These are phyloP conservation scores for Oxygymnocypris stewartii DNA, from an alignment of 2,113 vertebrate species.

Conservation along the genomic window DNA sequence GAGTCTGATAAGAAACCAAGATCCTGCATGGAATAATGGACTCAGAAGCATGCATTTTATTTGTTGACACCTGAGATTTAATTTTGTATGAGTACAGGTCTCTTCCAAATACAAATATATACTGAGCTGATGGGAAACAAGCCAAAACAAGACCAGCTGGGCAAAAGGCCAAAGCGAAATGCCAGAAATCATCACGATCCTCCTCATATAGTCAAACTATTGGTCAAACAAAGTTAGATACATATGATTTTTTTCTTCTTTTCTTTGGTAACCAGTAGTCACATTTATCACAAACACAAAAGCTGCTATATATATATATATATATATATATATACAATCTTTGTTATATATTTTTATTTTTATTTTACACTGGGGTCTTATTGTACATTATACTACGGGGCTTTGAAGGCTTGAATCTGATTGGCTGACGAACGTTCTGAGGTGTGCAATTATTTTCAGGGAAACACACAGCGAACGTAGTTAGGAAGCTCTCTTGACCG, in stretches of 20 bases:
- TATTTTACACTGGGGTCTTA: no score
- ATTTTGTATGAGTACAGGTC: not conserved
- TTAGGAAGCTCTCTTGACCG: no score
- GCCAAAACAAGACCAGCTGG: not conserved
- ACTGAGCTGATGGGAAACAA: not conserved
- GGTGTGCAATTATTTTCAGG: no score
- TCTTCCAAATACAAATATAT: not conserved
- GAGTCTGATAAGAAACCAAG: conserved; percentile 40
- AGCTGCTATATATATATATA: no score
- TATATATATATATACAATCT: no score
- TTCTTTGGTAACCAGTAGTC: not conserved
- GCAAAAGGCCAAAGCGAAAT: not conserved
- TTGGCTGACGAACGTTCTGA: no score
- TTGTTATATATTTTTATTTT: no score
- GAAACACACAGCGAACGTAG: no score
- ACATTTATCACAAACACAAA: not conserved
- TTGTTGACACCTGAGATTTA: conserved; percentile 31
- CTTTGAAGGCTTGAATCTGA: no score
- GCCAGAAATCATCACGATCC: not conserved
- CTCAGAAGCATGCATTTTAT: not conserved
- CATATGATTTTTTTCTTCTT: not conserved
- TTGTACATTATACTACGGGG: no score
- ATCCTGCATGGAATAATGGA: conserved; percentile 23
- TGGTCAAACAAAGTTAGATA: not conserved
- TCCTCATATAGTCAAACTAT: not conserved